Evolutionary conservation across 2,113 vertebrate species (phyloP).

Genomic region (Sebastes fasciatus): DNA sequence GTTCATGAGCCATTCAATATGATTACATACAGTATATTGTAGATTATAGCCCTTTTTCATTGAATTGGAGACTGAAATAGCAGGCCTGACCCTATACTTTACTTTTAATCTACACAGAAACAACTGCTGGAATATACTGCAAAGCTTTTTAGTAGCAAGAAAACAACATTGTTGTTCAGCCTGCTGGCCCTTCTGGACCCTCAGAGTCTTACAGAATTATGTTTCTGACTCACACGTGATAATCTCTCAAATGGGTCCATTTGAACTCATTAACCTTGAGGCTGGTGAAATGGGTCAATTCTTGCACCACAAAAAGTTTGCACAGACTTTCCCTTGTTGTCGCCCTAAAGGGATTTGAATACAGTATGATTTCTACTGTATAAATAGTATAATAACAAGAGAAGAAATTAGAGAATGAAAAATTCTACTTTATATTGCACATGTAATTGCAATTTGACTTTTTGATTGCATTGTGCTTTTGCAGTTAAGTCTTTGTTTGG

Average conservation of each 20-base stretch:
- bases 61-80: constrained; percentile 5
- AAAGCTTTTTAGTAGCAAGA: constrained; percentile 22
- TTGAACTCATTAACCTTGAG: constrained; percentile 76
- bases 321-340: constrained; percentile 41
- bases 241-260: constrained; percentile 65
- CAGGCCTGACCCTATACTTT: background rate
- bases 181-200: constrained; percentile 43
- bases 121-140: background rate
- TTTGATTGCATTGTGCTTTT: background rate
- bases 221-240: constrained; percentile 70
- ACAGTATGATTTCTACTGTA: background rate
- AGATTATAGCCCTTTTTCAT: background rate
- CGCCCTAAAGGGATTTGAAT: background rate
- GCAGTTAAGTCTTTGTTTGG: background rate
- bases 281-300: constrained; percentile 68
- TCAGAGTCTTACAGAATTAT: constrained; percentile 75
- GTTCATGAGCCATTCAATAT: background rate
- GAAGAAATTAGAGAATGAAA: background rate
- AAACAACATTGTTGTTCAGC: constrained; percentile 63
- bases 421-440: background rate
- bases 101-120: background rate
- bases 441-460: background rate
- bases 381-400: background rate
- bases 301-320: constrained; percentile 48
- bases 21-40: constrained; percentile 7